Evolutionary conservation across 2,113 vertebrate genomes (phyloP).

Genomic region (Lichenostomus cassidix): DNA sequence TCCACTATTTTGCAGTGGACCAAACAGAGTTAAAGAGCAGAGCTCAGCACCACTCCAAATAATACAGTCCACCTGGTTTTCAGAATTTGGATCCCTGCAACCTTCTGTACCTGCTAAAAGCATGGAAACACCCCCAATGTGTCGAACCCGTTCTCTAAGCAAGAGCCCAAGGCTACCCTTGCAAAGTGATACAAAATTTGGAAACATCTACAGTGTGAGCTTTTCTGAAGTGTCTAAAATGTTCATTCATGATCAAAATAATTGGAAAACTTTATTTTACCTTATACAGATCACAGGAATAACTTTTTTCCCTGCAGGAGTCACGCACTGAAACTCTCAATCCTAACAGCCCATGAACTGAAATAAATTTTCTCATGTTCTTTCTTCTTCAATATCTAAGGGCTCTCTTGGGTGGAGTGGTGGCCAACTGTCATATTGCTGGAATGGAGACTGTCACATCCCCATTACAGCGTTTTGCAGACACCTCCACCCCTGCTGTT

Average conservation of each 20-base stretch:
- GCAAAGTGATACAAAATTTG: neutral
- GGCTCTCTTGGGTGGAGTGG: neutral
- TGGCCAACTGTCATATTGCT: neutral
- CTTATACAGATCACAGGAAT: neutral
- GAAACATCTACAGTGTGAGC: neutral
- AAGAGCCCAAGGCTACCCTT: neutral
- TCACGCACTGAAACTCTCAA: neutral
- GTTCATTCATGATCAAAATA: neutral
- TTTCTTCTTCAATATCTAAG: neutral
- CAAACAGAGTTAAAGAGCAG: neutral
- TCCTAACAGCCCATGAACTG: neutral
- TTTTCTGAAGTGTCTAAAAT: neutral
- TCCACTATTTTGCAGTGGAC: neutral
- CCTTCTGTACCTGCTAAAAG: neutral
- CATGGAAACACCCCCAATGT: neutral
- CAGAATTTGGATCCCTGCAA: neutral
- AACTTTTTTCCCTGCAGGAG: neutral
- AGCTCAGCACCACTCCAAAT: neutral
- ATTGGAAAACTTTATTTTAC: neutral
- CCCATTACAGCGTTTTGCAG: neutral
- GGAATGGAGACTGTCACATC: neutral
- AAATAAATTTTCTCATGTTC: neutral
- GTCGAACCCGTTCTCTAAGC: neutral
- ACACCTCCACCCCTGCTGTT: neutral
- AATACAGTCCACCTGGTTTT: neutral